phyloP scores from a whole-genome alignment of 2,797 vertebrate genomes.

The Agapornis canus region DNA sequence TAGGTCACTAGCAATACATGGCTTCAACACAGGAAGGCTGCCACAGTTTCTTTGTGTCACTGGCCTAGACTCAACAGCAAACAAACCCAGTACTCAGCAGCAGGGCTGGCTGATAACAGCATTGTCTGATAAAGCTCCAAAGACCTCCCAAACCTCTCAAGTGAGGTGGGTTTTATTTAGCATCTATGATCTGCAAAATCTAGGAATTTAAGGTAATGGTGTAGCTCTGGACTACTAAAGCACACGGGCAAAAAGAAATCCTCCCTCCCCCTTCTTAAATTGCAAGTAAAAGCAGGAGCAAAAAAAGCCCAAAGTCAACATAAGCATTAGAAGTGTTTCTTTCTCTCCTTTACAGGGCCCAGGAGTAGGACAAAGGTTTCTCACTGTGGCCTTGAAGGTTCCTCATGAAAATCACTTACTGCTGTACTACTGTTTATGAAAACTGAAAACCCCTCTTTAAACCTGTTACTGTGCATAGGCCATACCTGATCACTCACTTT shows the following conservation, averaged over 20 bases:
- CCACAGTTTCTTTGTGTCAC: neutral
- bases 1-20: constrained; percentile 41
- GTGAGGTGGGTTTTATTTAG: neutral
- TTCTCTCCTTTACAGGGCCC: neutral
- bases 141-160: neutral
- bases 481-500: neutral
- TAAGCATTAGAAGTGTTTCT: neutral
- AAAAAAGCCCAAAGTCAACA: neutral
- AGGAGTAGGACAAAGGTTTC: neutral
- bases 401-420: neutral
- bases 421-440: neutral
- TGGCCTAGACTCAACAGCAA: neutral
- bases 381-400: neutral
- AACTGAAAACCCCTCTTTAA: neutral
- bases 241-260: neutral
- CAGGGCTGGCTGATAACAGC: fast-evolving
- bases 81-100: neutral
- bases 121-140: neutral
- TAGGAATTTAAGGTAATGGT: neutral
- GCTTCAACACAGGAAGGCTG: constrained; percentile 28
- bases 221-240: neutral
- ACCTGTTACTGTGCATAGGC: neutral
- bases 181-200: neutral
- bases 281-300: neutral
- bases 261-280: neutral